phyloP scores from a whole-genome alignment of 2,113 vertebrate species.

The Rousettus leschenaultii region DNA sequence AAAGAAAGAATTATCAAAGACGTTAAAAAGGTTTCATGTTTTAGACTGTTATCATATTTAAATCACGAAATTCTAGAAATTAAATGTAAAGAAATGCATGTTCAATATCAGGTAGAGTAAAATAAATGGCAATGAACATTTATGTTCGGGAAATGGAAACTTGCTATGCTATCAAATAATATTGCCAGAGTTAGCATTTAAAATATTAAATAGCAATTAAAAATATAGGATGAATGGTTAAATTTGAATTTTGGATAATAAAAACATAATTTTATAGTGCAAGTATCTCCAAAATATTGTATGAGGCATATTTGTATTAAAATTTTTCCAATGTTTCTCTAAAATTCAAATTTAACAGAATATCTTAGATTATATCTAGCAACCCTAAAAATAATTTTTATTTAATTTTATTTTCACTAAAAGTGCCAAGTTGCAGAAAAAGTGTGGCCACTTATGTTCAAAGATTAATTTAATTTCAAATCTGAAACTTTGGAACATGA shows the following conservation, averaged over 20 bases:
- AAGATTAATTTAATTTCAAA: constrained; percentile 1
- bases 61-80: neutral
- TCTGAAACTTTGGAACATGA: neutral
- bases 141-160: neutral
- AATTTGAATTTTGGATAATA: neutral
- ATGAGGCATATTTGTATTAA: neutral
- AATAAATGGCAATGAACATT: neutral
- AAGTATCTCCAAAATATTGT: neutral
- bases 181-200: neutral
- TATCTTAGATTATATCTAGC: neutral
- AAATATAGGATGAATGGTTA: neutral
- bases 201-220: neutral
- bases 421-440: neutral
- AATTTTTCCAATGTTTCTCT: neutral
- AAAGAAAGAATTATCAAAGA: neutral
- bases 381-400: neutral
- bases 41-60: neutral
- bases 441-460: neutral
- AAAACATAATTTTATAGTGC: neutral
- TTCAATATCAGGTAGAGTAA: neutral
- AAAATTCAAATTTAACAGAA: neutral
- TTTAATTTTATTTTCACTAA: neutral
- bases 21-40: neutral
- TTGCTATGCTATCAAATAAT: neutral
- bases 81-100: neutral